Base-by-base conservation (phyloP, 2,113 vertebrate species). In the Ceyx margarethae region DNA sequence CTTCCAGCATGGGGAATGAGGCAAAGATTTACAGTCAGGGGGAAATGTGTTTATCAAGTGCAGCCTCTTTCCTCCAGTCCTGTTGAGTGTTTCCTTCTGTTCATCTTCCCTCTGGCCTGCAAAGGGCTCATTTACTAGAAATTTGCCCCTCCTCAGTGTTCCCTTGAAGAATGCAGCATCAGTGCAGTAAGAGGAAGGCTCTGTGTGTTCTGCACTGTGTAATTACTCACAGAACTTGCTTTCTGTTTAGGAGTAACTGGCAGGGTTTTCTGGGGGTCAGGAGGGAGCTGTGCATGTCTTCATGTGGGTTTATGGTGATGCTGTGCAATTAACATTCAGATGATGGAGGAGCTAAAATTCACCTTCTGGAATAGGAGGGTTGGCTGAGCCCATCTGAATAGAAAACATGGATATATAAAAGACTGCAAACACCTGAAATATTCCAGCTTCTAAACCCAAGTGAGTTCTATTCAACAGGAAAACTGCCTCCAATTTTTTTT, bases 181-280 rank as follows among this genome's bases (percentile, higher is more conserved):
- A 89, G 57, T 60, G 72, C 72, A 71, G 67, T 85, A 67, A 91
- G 58, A 83, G 81, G 87, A 92, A 94, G 85, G 51, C 56, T 92
- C 51, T 73, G 37, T 85, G 85, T 77, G 81, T 72, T 91, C 78
- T 92, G 72, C 87, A 79, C 79, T 95, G 64, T 93, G 67, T 89
- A 94, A 95, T 95, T 95, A 93, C 79, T 90, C 90, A 91, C 46
- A 78, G 76, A 94, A 83, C 67, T 95, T 93, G 68, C 56, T 89
- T 94, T 95, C 66, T 93, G 85, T 89, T 93, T 96, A 85, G 79
- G 75, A 95, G 71, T 89, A 94, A 85, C 43, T 82, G 84, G 64
- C 56, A 94, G 67, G 74, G 31, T 87, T 93, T 93, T 95, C 80
- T 85, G 74, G 87, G 84, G 66, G 84, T 92, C 78, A 82, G 84